Conservation (phyloP, 2,888 invertebrate genomes). For the Hybos culiciformis region DNA sequence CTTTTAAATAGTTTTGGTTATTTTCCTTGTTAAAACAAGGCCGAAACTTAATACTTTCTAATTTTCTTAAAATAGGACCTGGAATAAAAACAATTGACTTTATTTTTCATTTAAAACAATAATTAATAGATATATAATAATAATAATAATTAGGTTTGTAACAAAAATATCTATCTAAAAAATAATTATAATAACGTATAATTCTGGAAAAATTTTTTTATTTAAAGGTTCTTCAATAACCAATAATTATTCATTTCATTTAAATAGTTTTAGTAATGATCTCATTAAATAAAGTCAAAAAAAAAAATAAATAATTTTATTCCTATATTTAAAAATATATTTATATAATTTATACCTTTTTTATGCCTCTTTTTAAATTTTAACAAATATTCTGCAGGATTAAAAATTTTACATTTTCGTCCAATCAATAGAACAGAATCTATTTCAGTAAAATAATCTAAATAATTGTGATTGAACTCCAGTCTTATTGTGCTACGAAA, state of each 20-base stretch:
- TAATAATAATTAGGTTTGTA: no score
- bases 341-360: conserved; percentile 16
- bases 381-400: conserved; percentile 20
- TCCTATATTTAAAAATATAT: not conserved
- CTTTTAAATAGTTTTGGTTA: conserved; percentile 23
- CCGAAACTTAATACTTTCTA: conserved; percentile 30
- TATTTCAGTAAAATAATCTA: conserved; percentile 76
- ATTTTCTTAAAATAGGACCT: conserved; percentile 30
- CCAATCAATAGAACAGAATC: conserved; percentile 75
- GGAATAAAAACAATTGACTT: no score
- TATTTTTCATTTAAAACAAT: no score
- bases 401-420: conserved; percentile 30
- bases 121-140: no score
- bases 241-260: no score
- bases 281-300: no score
- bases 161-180: no score
- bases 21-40: conserved; percentile 25
- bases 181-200: no score
- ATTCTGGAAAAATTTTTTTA: no score
- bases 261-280: no score
- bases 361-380: conserved; percentile 19
- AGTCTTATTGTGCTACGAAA: conserved; percentile 56
- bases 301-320: no score
- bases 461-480: conserved; percentile 69
- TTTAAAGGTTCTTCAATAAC: no score